Percentiles rank a stretch among this genome's conserved stretches.
Evolutionary conservation across 2,888 invertebrate species (phyloP).

Genomic region (Tipula lateralis): DNA sequence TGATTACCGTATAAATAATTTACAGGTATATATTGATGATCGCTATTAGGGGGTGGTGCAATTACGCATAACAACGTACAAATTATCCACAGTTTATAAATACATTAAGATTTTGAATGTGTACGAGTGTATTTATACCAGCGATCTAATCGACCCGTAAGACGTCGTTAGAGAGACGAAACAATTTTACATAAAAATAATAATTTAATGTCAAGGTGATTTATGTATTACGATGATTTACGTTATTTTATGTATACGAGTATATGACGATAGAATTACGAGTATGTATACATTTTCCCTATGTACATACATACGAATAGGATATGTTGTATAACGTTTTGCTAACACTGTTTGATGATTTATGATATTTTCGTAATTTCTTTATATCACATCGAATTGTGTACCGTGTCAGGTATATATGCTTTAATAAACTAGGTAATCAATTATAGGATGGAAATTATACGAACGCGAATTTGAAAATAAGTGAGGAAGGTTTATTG

Average conservation of each 20-base stretch:
- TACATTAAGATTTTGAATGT: neutral
- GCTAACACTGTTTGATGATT: neutral
- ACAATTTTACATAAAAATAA: neutral
- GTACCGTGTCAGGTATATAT: neutral
- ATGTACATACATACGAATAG: neutral
- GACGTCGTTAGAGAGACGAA: neutral
- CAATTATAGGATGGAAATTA: neutral
- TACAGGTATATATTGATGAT: neutral
- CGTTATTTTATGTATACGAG: neutral
- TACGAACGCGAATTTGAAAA: neutral
- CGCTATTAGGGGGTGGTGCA: neutral
- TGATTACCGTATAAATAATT: neutral
- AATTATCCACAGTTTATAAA: neutral
- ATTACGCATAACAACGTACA: neutral
- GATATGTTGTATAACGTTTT: neutral
- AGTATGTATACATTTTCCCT: neutral
- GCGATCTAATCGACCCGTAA: neutral
- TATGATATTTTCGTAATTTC: neutral
- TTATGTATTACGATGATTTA: constrained; percentile 1
- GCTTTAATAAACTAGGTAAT: neutral
- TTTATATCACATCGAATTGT: neutral
- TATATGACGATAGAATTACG: neutral
- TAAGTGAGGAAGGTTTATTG: neutral
- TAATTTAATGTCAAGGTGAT: constrained; percentile 9
- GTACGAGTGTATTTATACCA: no score